phyloP scores from a whole-genome alignment of 2,797 vertebrate species.

The Todus mexicanus region DNA sequence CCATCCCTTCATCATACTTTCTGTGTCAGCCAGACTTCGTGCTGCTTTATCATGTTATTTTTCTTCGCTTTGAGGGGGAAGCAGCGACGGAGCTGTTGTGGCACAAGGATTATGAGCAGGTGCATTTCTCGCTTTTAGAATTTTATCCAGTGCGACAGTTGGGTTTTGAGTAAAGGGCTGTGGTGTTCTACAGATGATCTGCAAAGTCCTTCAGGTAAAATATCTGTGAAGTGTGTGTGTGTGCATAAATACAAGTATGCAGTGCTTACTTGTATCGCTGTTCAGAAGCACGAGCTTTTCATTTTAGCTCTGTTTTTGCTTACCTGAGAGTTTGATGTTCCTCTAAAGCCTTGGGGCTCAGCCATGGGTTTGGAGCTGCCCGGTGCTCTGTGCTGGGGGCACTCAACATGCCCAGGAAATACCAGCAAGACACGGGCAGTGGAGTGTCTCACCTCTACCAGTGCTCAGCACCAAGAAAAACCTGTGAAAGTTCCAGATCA shows the following conservation, averaged over 20 bases:
- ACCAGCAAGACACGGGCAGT: fast-evolving
- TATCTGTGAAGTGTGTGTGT: background rate
- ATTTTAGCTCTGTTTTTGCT: background rate
- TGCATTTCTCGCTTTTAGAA: background rate
- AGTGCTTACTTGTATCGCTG: background rate
- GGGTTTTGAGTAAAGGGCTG: background rate
- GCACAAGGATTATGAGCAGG: background rate
- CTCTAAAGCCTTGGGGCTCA: background rate
- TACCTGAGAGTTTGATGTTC: background rate
- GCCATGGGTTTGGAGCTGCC: background rate
- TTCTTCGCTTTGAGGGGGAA: background rate
- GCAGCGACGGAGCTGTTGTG: background rate
- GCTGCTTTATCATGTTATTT: background rate
- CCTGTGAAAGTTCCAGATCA: background rate
- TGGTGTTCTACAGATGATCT: background rate
- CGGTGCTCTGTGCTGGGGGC: background rate
- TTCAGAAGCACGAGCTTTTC: background rate
- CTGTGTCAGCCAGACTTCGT: background rate
- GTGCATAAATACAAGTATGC: background rate
- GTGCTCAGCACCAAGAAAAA: background rate
- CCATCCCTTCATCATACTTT: background rate
- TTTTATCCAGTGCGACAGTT: background rate
- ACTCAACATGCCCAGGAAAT: background rate
- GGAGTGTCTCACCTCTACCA: background rate
- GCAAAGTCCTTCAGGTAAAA: background rate